Evolutionary conservation across 2,113 vertebrate species (phyloP).

Genomic region (Antechinus flavipes): DNA sequence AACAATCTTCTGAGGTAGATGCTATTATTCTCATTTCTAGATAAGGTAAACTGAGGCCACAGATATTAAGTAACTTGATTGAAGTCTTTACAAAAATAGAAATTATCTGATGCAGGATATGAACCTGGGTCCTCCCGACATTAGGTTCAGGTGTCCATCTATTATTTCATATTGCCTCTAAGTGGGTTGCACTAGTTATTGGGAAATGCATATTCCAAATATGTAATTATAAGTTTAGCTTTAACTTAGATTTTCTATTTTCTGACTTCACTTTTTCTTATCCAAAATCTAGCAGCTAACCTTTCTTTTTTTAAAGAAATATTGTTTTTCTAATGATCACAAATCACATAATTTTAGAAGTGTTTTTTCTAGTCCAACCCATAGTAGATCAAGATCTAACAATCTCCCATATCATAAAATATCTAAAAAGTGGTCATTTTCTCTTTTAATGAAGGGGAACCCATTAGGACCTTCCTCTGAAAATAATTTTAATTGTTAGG

Average conservation of each 20-base stretch:
- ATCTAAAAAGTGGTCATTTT: not conserved
- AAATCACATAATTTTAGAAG: no score
- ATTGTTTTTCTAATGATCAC: no score
- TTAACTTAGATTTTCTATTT: not conserved
- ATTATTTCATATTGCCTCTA: not conserved
- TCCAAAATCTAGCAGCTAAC: not conserved
- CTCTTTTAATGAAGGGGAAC: not conserved
- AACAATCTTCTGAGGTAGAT: not conserved
- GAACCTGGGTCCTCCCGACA: not conserved
- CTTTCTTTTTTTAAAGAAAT: not conserved
- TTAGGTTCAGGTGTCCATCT: not conserved
- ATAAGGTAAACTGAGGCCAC: not conserved
- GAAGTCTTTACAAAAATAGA: not conserved
- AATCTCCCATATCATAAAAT: not conserved
- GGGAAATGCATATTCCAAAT: not conserved
- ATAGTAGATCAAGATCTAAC: not conserved
- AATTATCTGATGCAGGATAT: not conserved
- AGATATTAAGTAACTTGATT: not conserved
- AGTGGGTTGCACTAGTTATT: not conserved
- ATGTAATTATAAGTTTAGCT: not conserved
- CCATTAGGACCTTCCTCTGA: not conserved
- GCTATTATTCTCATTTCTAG: not conserved
- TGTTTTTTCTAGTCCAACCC: not conserved
- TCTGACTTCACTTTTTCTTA: not conserved
- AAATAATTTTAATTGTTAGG: not conserved